A percentile compares a stretch with the other conserved stretches of the same genome.
Evolutionary conservation across 1,140 invertebrate genomes (phyloP).

Genomic region (Temnothorax curvispinosus): DNA sequence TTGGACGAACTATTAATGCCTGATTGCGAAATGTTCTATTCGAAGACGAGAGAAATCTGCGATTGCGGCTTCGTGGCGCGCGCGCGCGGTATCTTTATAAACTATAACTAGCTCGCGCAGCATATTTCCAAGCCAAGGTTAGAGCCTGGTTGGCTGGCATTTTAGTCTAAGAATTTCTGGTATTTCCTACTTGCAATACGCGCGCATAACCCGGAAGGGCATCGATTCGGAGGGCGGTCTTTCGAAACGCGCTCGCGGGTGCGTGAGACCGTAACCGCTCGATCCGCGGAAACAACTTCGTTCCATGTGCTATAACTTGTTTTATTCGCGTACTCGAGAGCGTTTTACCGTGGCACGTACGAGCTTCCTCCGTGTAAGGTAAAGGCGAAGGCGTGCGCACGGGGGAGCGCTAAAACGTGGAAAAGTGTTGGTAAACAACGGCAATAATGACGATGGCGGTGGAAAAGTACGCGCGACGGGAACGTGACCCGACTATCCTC

Average conservation of each 20-base stretch:
- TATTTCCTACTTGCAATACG: slow-evolving; percentile 45
- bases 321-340: slow-evolving; percentile 35
- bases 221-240: slow-evolving; percentile 25
- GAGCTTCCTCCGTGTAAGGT: neutral
- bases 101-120: slow-evolving; percentile 18
- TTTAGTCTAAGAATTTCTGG: slow-evolving; percentile 53
- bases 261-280: slow-evolving; percentile 33
- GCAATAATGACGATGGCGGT: slow-evolving; percentile 53
- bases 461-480: slow-evolving; percentile 21
- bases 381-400: slow-evolving; percentile 18
- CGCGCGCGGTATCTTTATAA: neutral
- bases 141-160: slow-evolving; percentile 29
- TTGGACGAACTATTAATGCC: slow-evolving; percentile 22
- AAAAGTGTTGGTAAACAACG: slow-evolving; percentile 61
- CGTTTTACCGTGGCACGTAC: slow-evolving; percentile 35
- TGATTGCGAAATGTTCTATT: slow-evolving; percentile 50
- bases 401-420: slow-evolving; percentile 38
- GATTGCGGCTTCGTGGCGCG: slow-evolving; percentile 14
- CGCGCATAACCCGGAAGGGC: slow-evolving; percentile 55
- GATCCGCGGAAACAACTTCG: slow-evolving; percentile 12
- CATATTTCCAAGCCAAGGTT: slow-evolving; percentile 58
- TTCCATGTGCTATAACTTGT: slow-evolving; percentile 39
- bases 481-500: slow-evolving; percentile 44
- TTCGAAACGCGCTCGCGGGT: slow-evolving; percentile 26
- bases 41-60: slow-evolving; percentile 12